Evolutionary conservation across 2,113 vertebrate species (phyloP).

Genomic region (Oenanthe oenanthe): DNA sequence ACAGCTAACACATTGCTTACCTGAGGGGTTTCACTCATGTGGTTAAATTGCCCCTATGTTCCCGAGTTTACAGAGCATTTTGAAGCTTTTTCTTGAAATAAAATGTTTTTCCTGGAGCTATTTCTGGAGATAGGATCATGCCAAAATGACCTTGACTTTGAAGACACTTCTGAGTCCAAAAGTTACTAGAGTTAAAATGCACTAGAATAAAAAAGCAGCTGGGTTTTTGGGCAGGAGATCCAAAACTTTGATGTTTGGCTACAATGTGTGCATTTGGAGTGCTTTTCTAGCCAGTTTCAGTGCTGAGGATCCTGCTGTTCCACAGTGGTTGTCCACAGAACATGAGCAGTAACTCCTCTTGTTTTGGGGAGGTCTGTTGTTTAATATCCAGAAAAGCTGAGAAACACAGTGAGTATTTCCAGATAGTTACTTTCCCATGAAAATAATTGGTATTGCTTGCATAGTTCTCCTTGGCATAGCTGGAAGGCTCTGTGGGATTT

Average conservation of each 20-base stretch:
- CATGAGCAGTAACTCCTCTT: not conserved
- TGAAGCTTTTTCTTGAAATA: not conserved
- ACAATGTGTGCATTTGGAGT: not conserved
- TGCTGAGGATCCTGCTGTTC: not conserved
- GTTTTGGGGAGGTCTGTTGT: not conserved
- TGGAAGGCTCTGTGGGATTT: not conserved
- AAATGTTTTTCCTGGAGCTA: not conserved
- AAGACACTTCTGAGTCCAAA: not conserved
- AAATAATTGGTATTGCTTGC: not conserved
- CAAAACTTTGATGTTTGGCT: not conserved
- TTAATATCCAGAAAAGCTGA: not conserved
- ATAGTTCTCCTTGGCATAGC: not conserved
- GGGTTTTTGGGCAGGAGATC: not conserved
- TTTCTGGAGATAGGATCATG: not conserved
- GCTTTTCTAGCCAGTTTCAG: not conserved
- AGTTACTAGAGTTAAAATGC: not conserved
- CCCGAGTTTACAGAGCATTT: not conserved
- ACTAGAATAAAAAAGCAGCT: not conserved
- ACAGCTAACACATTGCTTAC: not conserved
- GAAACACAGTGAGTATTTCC: not conserved
- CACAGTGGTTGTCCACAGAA: not conserved
- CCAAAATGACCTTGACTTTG: not conserved
- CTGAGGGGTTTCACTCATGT: not conserved
- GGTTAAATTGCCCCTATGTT: not conserved
- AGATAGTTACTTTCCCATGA: not conserved